Base-by-base conservation (phyloP, 2,113 vertebrate species). In the Otocyon megalotis region DNA sequence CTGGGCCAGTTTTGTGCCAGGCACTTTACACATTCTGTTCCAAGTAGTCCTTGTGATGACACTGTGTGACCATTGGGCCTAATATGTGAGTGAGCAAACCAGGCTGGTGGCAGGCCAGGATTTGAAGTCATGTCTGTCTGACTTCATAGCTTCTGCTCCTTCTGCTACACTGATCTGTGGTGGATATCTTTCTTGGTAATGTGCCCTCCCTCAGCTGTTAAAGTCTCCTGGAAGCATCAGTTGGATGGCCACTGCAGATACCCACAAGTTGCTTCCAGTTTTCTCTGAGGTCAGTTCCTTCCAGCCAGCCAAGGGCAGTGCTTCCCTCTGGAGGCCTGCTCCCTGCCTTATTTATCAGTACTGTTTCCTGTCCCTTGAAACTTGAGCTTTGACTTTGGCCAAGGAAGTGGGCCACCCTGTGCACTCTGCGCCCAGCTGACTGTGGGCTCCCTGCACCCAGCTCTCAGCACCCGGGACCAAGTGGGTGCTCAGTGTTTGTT, bases 151-250 rank as follows among this genome's bases (percentile, higher is more conserved):
- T 67, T n/a, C 69, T 58, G 62, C 65, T 71, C 30, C 72, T 53
- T 28, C 32, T 37, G 88, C 53, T 14, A 63, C 60, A 5, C 74
- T 81, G 81, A 63, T 53, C 32, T 74, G 76, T 43, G 35, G 7
- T 88, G 71, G 92, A 96, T 84, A 69, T 54, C 69, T 62, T 97
- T 96, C 71, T 94, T 90, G 95, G 91, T 93, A 48, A 53, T 0
- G 0, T 85, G 82, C 93, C 71, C 69, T 94, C 63, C 35, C 69
- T 77, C 43, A 1, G 85, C 77, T 84, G 80, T 88, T 90, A 65
- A 94, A 90, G 26, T 74, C 63, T 88, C 86, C 92, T 1, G 3
- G 97, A 88, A 94, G 63, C 5, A 24, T 24, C 53, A 13, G 28
- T 54, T 63, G 81, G 93, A 48, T 85, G 95, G 80, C 87, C 65